Percentiles rank a stretch among this genome's conserved stretches.
These are phyloP conservation scores for Cantharis lateralis DNA, from an alignment of 2,888 invertebrate species.

Conservation along the genomic window DNA sequence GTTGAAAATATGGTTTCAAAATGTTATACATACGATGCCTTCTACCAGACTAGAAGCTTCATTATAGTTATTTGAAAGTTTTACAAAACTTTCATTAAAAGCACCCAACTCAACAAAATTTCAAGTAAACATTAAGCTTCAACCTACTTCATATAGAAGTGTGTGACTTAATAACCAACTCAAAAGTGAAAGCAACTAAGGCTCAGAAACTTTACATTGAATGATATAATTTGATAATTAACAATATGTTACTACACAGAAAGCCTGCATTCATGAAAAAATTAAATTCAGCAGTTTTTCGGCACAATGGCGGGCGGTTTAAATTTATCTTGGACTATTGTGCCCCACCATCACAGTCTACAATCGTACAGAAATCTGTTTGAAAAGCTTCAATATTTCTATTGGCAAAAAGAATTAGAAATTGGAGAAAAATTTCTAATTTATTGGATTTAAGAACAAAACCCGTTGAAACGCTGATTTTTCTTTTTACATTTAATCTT, in stretches of 20 bases:
- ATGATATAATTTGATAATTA: neutral
- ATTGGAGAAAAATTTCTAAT: neutral
- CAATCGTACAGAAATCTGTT: neutral
- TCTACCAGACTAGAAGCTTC: conserved; percentile 2
- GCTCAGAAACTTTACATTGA: neutral
- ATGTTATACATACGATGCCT: conserved; percentile 8
- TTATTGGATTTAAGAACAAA: neutral
- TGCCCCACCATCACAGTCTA: neutral
- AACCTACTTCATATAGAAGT: conserved; percentile 3
- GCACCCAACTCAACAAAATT: conserved; percentile 8
- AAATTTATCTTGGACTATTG: neutral
- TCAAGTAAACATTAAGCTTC: conserved; percentile 9
- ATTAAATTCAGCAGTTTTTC: neutral
- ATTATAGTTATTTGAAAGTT: conserved; percentile 16
- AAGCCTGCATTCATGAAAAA: neutral
- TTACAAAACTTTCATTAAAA: conserved; percentile 12
- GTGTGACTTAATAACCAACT: conserved; percentile 12
- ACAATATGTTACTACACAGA: neutral
- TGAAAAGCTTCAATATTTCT: neutral
- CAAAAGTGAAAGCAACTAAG: conserved; percentile 7
- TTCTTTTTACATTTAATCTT: neutral
- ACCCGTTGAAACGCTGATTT: neutral
- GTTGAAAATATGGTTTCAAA: conserved; percentile 17
- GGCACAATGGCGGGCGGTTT: too few relatives aligned
- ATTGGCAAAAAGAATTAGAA: neutral